These are phyloP conservation scores for Troilus luridus DNA, from an alignment of 2,888 invertebrate species.

Conservation along the genomic window DNA sequence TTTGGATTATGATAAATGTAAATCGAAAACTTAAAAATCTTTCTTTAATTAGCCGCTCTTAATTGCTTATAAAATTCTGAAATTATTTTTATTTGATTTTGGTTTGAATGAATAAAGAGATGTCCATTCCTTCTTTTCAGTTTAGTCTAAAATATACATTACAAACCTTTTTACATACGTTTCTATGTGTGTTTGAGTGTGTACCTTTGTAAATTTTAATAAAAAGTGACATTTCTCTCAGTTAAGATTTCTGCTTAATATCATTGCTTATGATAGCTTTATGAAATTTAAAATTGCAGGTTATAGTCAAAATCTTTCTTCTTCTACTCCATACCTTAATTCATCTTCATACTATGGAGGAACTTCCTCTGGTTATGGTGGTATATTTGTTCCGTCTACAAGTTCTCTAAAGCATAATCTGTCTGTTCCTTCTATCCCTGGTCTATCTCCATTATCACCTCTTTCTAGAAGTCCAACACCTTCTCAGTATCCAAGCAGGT, in stretches of 20 bases:
- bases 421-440: constrained; percentile 63
- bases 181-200: no score
- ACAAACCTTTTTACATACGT: no score
- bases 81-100: neutral
- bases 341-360: constrained; percentile 72
- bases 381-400: constrained; percentile 74
- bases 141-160: no score
- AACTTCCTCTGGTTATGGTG: constrained; percentile 78
- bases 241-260: neutral
- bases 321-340: constrained; percentile 63
- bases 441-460: constrained; percentile 55
- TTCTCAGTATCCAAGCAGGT: constrained; percentile 61
- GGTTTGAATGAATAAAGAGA: neutral
- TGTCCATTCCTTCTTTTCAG: no score
- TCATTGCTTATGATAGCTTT: neutral
- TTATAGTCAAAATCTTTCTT: constrained; percentile 60
- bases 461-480: constrained; percentile 61
- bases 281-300: constrained; percentile 55
- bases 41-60: neutral
- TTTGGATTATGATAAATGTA: no score
- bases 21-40: no score
- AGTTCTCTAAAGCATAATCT: constrained; percentile 60
- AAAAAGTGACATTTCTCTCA: neutral
- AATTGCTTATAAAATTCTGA: no score
- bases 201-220: neutral